Conservation (phyloP, 2,113 vertebrate genomes). For the Podarcis cretensis region DNA sequence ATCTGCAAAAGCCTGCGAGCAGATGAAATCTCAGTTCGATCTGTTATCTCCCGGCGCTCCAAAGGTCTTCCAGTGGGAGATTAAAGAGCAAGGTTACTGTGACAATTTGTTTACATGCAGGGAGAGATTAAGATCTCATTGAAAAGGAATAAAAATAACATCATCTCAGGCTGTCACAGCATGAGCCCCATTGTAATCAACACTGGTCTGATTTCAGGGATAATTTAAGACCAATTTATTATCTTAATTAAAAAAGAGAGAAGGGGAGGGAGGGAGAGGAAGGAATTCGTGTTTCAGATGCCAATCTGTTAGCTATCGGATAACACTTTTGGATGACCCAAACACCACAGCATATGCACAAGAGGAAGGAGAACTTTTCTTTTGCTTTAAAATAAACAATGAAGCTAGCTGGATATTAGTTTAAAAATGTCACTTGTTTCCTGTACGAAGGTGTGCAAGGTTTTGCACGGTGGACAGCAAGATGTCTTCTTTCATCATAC, state of each 20-base stretch:
- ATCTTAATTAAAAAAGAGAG: constrained; percentile 90
- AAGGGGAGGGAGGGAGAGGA: constrained; percentile 64
- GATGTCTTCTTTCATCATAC: too few relatives aligned
- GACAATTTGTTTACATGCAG: constrained; percentile 88
- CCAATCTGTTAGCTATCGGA: constrained; percentile 59
- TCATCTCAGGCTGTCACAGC: constrained; percentile 93
- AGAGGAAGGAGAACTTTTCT: background rate
- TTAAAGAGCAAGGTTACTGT: constrained; percentile 86
- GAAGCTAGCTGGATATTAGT: constrained; percentile 17
- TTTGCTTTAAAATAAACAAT: constrained; percentile 3
- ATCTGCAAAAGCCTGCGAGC: constrained; percentile 69
- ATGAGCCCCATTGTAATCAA: constrained; percentile 96
- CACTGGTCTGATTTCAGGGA: constrained; percentile 99
- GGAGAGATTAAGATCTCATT: constrained; percentile 89
- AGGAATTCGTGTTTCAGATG: constrained; percentile 72
- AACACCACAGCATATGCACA: constrained; percentile 36
- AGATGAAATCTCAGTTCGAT: constrained; percentile 81
- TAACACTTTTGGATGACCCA: constrained; percentile 44
- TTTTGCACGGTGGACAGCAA: too few relatives aligned
- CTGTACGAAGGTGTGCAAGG: too few relatives aligned
- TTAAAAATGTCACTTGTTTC: background rate
- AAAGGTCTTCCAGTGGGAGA: constrained; percentile 82
- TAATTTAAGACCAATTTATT: constrained; percentile 99
- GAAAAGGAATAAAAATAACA: constrained; percentile 89
- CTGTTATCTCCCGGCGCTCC: constrained; percentile 82